phyloP scores from a whole-genome alignment of 2,888 invertebrate genomes.

The Hermaeophaga mercurialis region DNA sequence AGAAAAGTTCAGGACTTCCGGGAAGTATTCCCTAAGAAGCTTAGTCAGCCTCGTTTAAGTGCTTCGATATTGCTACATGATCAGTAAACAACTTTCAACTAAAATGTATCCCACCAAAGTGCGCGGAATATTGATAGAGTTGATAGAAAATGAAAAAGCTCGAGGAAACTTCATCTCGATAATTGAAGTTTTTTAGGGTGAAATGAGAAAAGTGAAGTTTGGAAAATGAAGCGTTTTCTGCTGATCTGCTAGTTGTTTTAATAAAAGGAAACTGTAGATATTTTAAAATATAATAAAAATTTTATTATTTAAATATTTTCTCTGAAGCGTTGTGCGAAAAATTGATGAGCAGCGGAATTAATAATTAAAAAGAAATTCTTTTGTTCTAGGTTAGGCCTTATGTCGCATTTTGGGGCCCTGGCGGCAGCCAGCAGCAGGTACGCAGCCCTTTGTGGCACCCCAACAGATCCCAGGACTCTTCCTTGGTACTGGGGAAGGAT shows the following conservation, averaged over 20 bases:
- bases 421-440: slow-evolving; percentile 66
- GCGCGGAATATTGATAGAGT: slow-evolving; percentile 17
- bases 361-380: background rate
- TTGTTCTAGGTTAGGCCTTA: slow-evolving; percentile 75
- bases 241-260: no score
- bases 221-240: no score
- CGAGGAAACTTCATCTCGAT: no score
- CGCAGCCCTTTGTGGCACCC: slow-evolving; percentile 67
- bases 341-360: no score
- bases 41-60: slow-evolving; percentile 55
- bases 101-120: slow-evolving; percentile 22
- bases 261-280: no score
- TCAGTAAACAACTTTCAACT: slow-evolving; percentile 52
- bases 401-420: slow-evolving; percentile 81
- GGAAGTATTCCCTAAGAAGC: slow-evolving; percentile 57
- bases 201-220: no score
- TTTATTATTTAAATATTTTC: no score
- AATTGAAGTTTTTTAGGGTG: no score
- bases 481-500: slow-evolving; percentile 73
- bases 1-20: slow-evolving; percentile 42
- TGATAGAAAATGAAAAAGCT: slow-evolving; percentile 1
- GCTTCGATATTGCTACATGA: slow-evolving; percentile 56
- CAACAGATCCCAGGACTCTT: slow-evolving; percentile 56
- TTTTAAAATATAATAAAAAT: no score
- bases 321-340: no score